Base-by-base conservation (phyloP, 2,797 vertebrate genomes). In the Anas georgica region DNA sequence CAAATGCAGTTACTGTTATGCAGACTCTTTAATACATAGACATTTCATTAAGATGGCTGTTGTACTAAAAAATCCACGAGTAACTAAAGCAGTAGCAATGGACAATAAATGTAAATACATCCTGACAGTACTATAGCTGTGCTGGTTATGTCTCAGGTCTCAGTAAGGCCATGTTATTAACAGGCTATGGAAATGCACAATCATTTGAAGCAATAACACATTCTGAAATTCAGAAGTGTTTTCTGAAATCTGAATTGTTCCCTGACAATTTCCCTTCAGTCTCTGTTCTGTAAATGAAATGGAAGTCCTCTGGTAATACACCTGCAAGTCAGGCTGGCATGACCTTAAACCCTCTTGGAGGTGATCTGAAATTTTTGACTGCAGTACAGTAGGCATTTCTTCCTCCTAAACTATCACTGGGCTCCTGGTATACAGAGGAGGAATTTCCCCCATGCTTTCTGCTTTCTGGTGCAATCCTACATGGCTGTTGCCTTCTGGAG, bases 221-320 rank as follows among this genome's bases (percentile, higher is more conserved):
- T 56, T 75, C 50, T 91, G 55, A 69, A 92, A 62, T 83, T 63
- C 17, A 29, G 35, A 92, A 55, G 3, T 54, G 26, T 81, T 62
- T 77, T 63, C 63, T 82, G 70, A 86, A 94, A 76, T 86, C 41
- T 76, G 63, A 74, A 22, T 76, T 90, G 73, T 45, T 88, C 7
- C 21, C 33, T 90, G 60, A 26, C 6, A 82, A 8, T 74, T 11
- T 1, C 0, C 8, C 12, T 90, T 7, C 0, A 1, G 4, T 55
- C 17, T 79, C 39, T 43, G 6, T 93, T 83, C 46, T 67, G 17
- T 12, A 86, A 77, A 13, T 10, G 11, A 84, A 84, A 83, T 69
- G 66, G 72, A 59, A 91, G 28, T 70, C 25, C 25, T 76, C 66
- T 60, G 35, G 5, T 52, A n/a, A 59, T 8, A 41, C 9, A 52